Evolutionary conservation across 2,888 invertebrate species (phyloP).

Genomic region (Panopea generosa): DNA sequence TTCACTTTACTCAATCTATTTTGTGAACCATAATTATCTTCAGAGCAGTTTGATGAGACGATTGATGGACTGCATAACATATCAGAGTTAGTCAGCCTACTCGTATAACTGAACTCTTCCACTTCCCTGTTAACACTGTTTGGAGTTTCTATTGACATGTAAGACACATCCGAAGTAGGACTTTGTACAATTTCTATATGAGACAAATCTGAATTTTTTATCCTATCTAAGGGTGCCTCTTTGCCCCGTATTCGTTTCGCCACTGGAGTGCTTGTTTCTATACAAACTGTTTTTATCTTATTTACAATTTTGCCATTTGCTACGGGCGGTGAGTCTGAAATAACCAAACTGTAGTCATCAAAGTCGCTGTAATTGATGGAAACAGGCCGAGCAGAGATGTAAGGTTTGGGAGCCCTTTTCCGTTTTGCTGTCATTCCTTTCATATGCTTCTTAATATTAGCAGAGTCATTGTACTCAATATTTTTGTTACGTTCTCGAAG

Average conservation of each 20-base stretch:
- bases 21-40: neutral
- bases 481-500: slow-evolving; percentile 43
- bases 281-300: slow-evolving; percentile 14
- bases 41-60: slow-evolving; percentile 26
- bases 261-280: slow-evolving; percentile 75
- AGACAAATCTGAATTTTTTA: slow-evolving; percentile 62
- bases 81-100: too few relatives aligned
- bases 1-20: neutral
- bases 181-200: slow-evolving; percentile 61
- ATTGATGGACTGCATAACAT: slow-evolving; percentile 24
- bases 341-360: slow-evolving; percentile 77
- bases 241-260: slow-evolving; percentile 56
- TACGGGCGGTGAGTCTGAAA: slow-evolving; percentile 63
- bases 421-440: slow-evolving; percentile 42
- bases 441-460: slow-evolving; percentile 37
- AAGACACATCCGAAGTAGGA: slow-evolving; percentile 36
- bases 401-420: slow-evolving; percentile 33
- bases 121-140: slow-evolving; percentile 40
- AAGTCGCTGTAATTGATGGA: slow-evolving; percentile 77
- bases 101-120: too few relatives aligned
- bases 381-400: neutral
- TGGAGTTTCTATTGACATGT: slow-evolving; percentile 36
- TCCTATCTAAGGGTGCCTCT: slow-evolving; percentile 18
- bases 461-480: slow-evolving; percentile 49
- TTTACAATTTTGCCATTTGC: slow-evolving; percentile 15